Base-by-base conservation (phyloP, 2,888 invertebrate species). In the Drosophila nr. perissopoda region DNA sequence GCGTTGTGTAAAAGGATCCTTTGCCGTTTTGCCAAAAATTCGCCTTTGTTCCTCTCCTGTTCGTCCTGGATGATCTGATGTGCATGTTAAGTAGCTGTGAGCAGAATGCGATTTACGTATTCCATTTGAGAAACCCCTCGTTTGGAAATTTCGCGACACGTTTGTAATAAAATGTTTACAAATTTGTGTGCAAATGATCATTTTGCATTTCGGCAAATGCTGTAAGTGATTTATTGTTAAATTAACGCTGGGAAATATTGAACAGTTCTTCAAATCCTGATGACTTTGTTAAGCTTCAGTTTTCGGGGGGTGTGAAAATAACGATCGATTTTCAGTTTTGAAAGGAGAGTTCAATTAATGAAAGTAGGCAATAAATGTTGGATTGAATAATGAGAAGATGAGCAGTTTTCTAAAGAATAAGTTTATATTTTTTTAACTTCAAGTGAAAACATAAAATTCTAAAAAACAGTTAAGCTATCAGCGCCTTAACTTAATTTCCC, bases 91-190 rank as follows among this genome's bases (percentile, higher is more conserved):
- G 81, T 87, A 83, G 83, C 67, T 53, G 63, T 29, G 70, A 27
- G 57, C 52, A 63, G 58, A 80, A 79, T 69, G 54, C 40, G 75
- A 72, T 79, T 76, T 51, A 57, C 53, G 40, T 33, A 31, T 10
- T 25, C 52, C 38, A 33, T 1, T 18, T 11, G 27, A 11, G 27
- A 6, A 18, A 27, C 29, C 51, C 51, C 11, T 16, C 48, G 45
- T 10, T 31, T 38, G 2, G 4, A 4, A 7, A 8, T 25, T 27
- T 49, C 21, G 13, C 33, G 29, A 48, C 38, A 56, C 61, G 65
- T 76, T 87, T 83, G 80, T 63, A 89, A 87, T 83, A 86, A 86
- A 88, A 82, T 89, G 85, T 87, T 87, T 85, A 89, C 89, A 87
- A 87, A 87, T 87, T 89, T 83, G 59, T 53, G 25, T 25, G 82